phyloP scores from a whole-genome alignment of 2,113 vertebrate species.

The Menidia beryllina region DNA sequence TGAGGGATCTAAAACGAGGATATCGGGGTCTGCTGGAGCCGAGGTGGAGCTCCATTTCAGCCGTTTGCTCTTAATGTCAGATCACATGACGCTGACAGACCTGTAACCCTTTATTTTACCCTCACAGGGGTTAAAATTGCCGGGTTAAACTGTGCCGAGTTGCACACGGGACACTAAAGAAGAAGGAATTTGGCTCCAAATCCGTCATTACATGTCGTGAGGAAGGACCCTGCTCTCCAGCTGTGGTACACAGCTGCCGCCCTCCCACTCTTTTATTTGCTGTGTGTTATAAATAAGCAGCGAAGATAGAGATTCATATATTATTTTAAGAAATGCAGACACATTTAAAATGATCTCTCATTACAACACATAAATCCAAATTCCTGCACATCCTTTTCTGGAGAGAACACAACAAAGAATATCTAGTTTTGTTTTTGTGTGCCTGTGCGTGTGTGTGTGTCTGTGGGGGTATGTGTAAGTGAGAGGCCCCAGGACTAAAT shows the following conservation, averaged over 20 bases:
- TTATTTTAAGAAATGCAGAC: constrained; percentile 28
- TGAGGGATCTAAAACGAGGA: constrained; percentile 53
- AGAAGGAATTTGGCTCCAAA: constrained; percentile 50
- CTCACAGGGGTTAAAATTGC: not conserved
- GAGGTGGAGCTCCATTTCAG: constrained; percentile 20
- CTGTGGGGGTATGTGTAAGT: constrained; percentile 43
- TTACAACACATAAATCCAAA: constrained; percentile 9
- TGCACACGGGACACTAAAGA: constrained; percentile 20
- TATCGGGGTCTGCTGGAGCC: constrained; percentile 33
- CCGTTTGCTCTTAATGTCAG: constrained; percentile 7
- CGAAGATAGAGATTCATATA: constrained; percentile 14
- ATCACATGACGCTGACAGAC: not conserved
- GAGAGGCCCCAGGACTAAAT: constrained; percentile 71
- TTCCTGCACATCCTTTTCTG: constrained; percentile 26
- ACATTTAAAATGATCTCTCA: not conserved
- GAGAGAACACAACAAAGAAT: constrained; percentile 32
- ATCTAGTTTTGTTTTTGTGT: constrained; percentile 21
- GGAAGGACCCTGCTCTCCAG: constrained; percentile 55
- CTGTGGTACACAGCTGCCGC: constrained; percentile 49
- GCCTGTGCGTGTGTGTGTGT: not conserved
- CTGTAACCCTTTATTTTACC: constrained; percentile 1
- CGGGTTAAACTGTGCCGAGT: constrained; percentile 17
- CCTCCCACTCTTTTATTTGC: constrained; percentile 33
- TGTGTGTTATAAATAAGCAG: constrained; percentile 45
- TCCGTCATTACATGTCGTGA: constrained; percentile 62